Conservation (phyloP, 2,113 vertebrate genomes). For the Sceloporus tristichus region DNA sequence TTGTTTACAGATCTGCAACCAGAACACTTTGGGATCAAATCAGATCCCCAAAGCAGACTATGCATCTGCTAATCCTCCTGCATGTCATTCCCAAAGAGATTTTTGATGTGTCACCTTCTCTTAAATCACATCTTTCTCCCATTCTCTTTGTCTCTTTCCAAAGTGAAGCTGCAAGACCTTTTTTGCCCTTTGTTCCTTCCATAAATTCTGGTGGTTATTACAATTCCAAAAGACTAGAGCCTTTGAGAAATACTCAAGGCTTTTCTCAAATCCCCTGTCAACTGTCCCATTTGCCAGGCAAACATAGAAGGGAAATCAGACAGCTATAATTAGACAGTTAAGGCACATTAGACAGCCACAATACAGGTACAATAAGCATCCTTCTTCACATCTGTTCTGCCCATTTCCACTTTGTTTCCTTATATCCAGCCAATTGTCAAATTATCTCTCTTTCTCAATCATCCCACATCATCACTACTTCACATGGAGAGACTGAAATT, state of each 20-base stretch:
- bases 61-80: neutral
- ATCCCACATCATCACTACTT: neutral
- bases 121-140: neutral
- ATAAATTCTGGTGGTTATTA: neutral
- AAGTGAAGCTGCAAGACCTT: neutral
- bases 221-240: neutral
- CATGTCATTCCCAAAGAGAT: neutral
- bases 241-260: neutral
- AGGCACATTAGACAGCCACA: neutral
- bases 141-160: neutral
- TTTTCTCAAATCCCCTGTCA: neutral
- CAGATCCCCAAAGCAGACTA: neutral
- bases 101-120: neutral
- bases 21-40: neutral
- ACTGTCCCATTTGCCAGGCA: neutral
- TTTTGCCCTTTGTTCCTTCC: neutral
- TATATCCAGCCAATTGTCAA: neutral
- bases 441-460: neutral
- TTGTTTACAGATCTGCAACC: neutral
- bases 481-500: neutral
- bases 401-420: neutral
- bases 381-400: neutral
- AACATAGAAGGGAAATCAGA: neutral
- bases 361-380: neutral
- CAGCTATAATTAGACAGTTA: neutral